A percentile compares a stretch with the other conserved stretches of the same genome.
Conservation (phyloP, 2,888 invertebrate species). For the Athrips mouffetella region DNA sequence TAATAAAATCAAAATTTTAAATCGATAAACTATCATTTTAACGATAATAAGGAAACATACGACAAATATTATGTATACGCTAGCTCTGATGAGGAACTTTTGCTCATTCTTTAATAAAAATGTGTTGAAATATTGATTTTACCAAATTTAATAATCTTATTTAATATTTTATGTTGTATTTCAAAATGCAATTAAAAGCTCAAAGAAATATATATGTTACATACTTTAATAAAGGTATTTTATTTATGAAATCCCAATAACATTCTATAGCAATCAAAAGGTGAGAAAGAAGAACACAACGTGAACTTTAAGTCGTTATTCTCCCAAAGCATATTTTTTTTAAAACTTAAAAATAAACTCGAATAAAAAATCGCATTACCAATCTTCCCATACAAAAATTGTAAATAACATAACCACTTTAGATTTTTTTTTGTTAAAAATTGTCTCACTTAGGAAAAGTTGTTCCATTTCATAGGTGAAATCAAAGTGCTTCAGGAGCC, state of each 20-base stretch:
- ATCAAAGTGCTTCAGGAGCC: too few relatives aligned
- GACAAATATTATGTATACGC: slow-evolving; percentile 88
- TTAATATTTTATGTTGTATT: slow-evolving; percentile 90
- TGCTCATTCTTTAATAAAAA: slow-evolving; percentile 80
- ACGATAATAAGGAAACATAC: slow-evolving; percentile 78
- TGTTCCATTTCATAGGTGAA: too few relatives aligned
- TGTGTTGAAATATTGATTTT: slow-evolving; percentile 83
- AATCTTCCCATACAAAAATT: too few relatives aligned
- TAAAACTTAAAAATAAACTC: too few relatives aligned
- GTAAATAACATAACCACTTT: too few relatives aligned
- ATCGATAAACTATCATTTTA: slow-evolving; percentile 80
- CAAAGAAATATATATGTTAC: slow-evolving; percentile 92
- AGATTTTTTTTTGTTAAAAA: too few relatives aligned
- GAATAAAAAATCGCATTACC: too few relatives aligned
- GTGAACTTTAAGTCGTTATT: too few relatives aligned
- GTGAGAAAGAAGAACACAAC: too few relatives aligned
- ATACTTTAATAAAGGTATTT: slow-evolving; percentile 77
- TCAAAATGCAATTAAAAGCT: slow-evolving; percentile 91
- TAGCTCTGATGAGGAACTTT: slow-evolving; percentile 80
- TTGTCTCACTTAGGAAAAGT: too few relatives aligned
- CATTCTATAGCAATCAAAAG: background rate
- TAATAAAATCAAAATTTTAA: slow-evolving; percentile 47
- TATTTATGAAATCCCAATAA: slow-evolving; percentile 42
- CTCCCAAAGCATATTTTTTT: too few relatives aligned
- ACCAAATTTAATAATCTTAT: slow-evolving; percentile 87